Evolutionary conservation across 2,888 invertebrate genomes (phyloP), one percentile per base, ranked within the genome.

Genomic region (Drosophila buzzatii): DNA sequence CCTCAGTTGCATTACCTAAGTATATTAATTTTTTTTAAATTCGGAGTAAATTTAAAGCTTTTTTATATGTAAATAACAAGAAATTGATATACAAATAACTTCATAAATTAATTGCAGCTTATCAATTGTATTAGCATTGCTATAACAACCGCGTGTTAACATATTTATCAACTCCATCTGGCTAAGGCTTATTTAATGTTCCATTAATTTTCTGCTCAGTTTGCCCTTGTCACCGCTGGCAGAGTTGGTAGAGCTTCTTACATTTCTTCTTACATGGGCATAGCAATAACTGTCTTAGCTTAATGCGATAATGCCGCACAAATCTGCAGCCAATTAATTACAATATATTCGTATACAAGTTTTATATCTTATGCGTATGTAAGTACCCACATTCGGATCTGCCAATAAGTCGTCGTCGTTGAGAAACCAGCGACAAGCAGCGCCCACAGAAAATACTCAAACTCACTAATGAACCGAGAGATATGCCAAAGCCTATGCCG

Each of bases 301-400:
- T 79, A 77, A 63, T 75, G 58, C 63, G 81, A 73, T 89, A 86
- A 81, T 76, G 65, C 71, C 60, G 57, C 76, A 76, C 70, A 81
- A 89, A 85, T 87, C 85, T 69, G 57, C 57, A 53, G 69, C 74
- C 85, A 75, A 85, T 85, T 87, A 89, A 87, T 89, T 79, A 85
- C 71, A 65, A 55, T 51, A 49, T 65, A 59, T 66, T 44, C 56
- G 62, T 37, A 41, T 41, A 33, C 9, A 20, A 49, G 41, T 37
- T 35, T 52, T 66, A 69, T 66, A 64, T 64, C 23, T 9, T 35
- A 16, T 52, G 7, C 3, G 27, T 56, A 64, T 63, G 69, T 73
- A 82, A 70, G 83, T 77, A 79, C 55, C 72, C 73, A 70, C 70
- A 84, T 67, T 64, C 49, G 57, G 74, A 77, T 66, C 76, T 73